phyloP scores from a whole-genome alignment of 2,113 vertebrate genomes.

The Pheucticus melanocephalus region DNA sequence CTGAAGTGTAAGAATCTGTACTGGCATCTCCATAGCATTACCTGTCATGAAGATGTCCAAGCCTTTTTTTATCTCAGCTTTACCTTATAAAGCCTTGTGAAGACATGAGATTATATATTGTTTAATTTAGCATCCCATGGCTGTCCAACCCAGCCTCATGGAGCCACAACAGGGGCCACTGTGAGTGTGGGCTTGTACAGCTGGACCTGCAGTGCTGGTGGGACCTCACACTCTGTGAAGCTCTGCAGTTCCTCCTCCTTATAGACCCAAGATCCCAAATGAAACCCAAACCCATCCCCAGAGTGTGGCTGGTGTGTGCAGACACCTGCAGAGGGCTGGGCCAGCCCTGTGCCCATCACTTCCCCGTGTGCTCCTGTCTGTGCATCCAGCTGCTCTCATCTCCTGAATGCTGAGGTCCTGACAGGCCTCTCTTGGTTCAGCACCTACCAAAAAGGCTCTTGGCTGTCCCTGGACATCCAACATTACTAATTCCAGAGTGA shows the following conservation, averaged over 20 bases:
- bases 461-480: background rate
- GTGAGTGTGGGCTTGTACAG: background rate
- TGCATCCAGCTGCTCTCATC: background rate
- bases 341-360: accelerated
- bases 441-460: background rate
- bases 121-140: background rate
- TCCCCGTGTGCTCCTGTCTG: background rate
- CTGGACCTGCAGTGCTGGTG: background rate
- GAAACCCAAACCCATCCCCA: background rate
- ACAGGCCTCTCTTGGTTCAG: background rate
- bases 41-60: background rate
- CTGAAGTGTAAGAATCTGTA: background rate
- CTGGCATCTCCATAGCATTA: background rate
- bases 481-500: accelerated
- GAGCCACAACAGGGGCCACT: accelerated
- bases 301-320: background rate
- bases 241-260: background rate
- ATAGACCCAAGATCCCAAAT: background rate
- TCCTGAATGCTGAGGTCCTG: background rate
- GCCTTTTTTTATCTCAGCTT: background rate
- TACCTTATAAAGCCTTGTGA: background rate
- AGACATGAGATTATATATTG: background rate
- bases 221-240: background rate
- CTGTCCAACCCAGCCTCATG: background rate
- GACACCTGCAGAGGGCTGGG: background rate